phyloP scores from a whole-genome alignment of 2,797 vertebrate species.

The Eptatretus atami region DNA sequence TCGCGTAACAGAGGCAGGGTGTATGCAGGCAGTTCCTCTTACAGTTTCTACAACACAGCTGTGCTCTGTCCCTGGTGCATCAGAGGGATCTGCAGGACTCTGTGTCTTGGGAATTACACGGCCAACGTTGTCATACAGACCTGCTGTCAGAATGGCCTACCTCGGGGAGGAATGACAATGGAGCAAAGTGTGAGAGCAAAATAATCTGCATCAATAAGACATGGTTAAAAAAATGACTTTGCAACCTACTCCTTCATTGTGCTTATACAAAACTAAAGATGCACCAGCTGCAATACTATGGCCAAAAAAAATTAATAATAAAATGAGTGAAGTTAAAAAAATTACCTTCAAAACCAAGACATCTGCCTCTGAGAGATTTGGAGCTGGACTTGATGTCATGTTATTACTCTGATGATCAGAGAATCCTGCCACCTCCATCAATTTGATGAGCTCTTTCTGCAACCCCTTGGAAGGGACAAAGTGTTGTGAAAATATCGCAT shows the following conservation, averaged over 20 bases:
- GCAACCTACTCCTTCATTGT: not conserved
- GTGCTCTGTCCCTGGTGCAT: constrained; percentile 20
- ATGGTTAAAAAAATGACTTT: not conserved
- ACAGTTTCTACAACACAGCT: constrained; percentile 54
- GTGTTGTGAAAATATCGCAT: not conserved
- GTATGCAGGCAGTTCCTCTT: constrained; percentile 65
- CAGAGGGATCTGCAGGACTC: constrained; percentile 34
- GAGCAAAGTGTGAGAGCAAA: not conserved
- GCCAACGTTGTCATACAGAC: constrained; percentile 63
- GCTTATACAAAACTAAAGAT: too few species aligned
- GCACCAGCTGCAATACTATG: too few species aligned
- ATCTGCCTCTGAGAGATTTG: not conserved
- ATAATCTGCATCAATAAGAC: not conserved
- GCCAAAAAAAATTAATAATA: too few species aligned
- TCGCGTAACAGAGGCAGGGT: constrained; percentile 72
- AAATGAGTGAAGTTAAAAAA: not conserved
- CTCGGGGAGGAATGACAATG: not conserved
- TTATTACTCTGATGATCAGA: not conserved
- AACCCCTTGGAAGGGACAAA: not conserved
- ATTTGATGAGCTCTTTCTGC: not conserved
- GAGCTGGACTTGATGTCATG: not conserved
- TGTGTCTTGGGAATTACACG: constrained; percentile 18
- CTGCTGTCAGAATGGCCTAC: constrained; percentile 50
- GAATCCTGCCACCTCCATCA: not conserved
- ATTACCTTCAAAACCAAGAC: constrained; percentile 6